A percentile compares a stretch with the other conserved stretches of the same genome.
phyloP scores from a whole-genome alignment of 2,113 vertebrate genomes.

The Xyrauchen texanus region DNA sequence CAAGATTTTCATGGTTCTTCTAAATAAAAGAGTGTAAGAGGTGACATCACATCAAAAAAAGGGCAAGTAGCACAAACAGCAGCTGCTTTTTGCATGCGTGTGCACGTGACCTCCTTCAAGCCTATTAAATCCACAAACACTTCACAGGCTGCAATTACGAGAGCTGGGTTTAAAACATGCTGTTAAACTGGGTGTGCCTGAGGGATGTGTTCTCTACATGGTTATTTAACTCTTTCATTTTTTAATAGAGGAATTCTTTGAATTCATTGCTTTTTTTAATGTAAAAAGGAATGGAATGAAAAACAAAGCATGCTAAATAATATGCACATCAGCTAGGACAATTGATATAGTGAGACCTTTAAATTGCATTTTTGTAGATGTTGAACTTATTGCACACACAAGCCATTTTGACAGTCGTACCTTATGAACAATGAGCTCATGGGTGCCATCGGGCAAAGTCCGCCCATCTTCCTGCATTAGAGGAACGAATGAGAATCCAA shows the following conservation, averaged over 20 bases:
- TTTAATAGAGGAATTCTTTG: neutral
- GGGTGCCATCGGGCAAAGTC: slow-evolving; percentile 95
- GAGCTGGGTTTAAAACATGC: slow-evolving; percentile 46
- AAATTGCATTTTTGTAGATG: no score
- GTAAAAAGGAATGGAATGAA: neutral
- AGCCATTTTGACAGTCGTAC: slow-evolving; percentile 66
- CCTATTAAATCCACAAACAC: neutral
- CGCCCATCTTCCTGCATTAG: slow-evolving; percentile 98
- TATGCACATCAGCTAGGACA: neutral
- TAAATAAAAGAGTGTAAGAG: no score
- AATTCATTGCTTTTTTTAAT: no score
- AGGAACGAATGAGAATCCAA: slow-evolving; percentile 95
- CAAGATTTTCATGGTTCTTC: no score
- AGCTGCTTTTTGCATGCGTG: neutral
- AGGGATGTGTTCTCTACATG: neutral
- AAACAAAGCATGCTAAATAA: neutral
- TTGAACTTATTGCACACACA: no score
- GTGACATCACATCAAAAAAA: no score
- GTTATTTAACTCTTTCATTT: slow-evolving; percentile 4
- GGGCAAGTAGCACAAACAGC: no score
- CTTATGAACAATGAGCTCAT: slow-evolving; percentile 98
- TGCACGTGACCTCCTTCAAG: slow-evolving; percentile 5
- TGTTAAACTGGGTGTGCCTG: slow-evolving; percentile 24
- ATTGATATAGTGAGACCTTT: no score
- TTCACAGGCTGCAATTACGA: slow-evolving; percentile 65